These are phyloP conservation scores for Drosophila melanosoma DNA, from an alignment of 2,888 invertebrate genomes.

Conservation along the genomic window DNA sequence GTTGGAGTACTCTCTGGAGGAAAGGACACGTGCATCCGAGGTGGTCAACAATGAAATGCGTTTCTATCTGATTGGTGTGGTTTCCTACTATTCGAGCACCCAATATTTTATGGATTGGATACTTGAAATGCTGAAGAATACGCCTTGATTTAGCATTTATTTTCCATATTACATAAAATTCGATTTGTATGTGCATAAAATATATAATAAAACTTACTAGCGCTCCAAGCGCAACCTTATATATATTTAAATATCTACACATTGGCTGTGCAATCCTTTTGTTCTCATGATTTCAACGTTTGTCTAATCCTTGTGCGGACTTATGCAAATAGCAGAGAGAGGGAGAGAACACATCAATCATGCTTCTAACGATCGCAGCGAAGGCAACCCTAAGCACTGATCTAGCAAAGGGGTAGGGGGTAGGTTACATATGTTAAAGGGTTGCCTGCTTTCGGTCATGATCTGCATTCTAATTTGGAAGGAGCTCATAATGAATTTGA, in stretches of 20 bases:
- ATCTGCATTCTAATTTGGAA: slow-evolving; percentile 68
- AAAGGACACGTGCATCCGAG: slow-evolving; percentile 83
- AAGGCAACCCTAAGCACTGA: slow-evolving; percentile 21
- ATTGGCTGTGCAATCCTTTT: slow-evolving; percentile 41
- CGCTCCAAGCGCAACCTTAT: slow-evolving; percentile 36
- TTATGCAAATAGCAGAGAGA: slow-evolving; percentile 65
- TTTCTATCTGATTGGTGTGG: slow-evolving; percentile 87
- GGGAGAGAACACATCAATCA: slow-evolving; percentile 67
- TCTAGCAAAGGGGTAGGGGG: slow-evolving; percentile 13
- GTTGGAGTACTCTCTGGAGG: slow-evolving; percentile 83
- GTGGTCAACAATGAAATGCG: slow-evolving; percentile 43
- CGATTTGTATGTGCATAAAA: slow-evolving; percentile 23
- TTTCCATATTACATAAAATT: slow-evolving; percentile 5
- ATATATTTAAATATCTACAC: slow-evolving; percentile 22
- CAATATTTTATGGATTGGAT: slow-evolving; percentile 89
- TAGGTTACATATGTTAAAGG: slow-evolving; percentile 31
- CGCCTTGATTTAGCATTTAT: slow-evolving; percentile 42
- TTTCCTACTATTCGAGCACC: slow-evolving; percentile 88
- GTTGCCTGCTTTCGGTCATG: slow-evolving; percentile 45
- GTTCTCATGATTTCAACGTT: slow-evolving; percentile 57
- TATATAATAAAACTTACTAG: slow-evolving; percentile 26
- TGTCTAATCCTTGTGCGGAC: slow-evolving; percentile 54
- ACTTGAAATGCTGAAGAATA: slow-evolving; percentile 76
- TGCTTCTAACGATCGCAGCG: slow-evolving; percentile 59
- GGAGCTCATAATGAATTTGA: slow-evolving; percentile 38